Conservation (phyloP, 2,113 vertebrate species). For the Ramphastos sulfuratus region DNA sequence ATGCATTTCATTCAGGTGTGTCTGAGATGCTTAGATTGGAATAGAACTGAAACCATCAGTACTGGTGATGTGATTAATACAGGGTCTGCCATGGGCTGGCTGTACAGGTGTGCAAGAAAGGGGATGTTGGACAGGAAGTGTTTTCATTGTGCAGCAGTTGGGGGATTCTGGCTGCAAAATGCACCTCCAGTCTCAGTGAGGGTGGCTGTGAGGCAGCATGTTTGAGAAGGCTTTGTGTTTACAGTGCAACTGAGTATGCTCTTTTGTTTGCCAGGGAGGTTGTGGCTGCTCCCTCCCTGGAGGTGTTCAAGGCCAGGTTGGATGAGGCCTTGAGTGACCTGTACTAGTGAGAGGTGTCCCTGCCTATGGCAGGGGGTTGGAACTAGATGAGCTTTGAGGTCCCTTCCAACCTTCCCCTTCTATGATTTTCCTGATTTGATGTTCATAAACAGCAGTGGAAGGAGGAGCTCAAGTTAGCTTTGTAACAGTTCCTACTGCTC, state of each 20-base stretch:
- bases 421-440: background rate
- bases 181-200: background rate
- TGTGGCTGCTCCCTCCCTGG: too few relatives aligned
- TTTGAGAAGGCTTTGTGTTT: background rate
- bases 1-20: conserved; percentile 10
- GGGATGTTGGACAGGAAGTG: background rate
- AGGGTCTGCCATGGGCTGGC: background rate
- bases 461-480: background rate
- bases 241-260: background rate
- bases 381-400: too few relatives aligned
- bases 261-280: background rate
- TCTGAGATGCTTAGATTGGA: conserved; percentile 20
- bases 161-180: background rate
- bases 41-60: conserved; percentile 40
- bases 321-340: too few relatives aligned
- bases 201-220: background rate
- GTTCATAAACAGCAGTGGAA: background rate
- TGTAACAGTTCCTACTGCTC: background rate
- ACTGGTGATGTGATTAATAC: background rate
- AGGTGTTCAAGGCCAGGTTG: too few relatives aligned
- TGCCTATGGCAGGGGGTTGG: too few relatives aligned
- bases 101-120: conserved; percentile 15
- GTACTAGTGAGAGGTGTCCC: too few relatives aligned
- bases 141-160: background rate
- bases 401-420: too few relatives aligned